phyloP scores from a whole-genome alignment of 2,113 vertebrate genomes.

The Variabilichromis moorii region DNA sequence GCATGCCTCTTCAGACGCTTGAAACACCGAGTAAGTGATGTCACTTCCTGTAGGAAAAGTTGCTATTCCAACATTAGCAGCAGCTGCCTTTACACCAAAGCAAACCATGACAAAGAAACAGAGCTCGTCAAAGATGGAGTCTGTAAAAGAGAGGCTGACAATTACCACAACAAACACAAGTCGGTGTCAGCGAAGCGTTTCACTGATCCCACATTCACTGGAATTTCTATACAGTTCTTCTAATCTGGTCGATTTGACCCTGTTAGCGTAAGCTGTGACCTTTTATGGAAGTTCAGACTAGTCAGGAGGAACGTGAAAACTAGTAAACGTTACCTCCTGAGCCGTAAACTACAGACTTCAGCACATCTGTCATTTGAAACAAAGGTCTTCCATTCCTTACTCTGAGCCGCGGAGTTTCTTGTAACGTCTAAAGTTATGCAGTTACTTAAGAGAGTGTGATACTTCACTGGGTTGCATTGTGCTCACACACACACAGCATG shows the following conservation, averaged over 20 bases:
- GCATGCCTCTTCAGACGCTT: not conserved
- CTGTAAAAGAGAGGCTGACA: not conserved
- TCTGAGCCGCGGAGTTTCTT: accelerated
- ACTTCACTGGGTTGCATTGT: not conserved
- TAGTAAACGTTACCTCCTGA: accelerated
- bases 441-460: not conserved
- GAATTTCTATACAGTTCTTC: accelerated
- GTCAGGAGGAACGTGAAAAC: not conserved
- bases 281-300: not conserved
- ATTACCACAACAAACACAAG: not conserved
- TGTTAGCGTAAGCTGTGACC: accelerated
- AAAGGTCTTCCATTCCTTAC: not conserved
- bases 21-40: accelerated
- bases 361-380: not conserved
- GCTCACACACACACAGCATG: not conserved
- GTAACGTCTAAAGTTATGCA: too few species aligned
- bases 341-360: not conserved
- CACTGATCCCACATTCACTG: not conserved
- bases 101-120: not conserved
- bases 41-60: not conserved
- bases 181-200: not conserved
- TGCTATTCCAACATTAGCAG: not conserved
- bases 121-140: not conserved
- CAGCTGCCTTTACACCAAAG: not conserved
- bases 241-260: not conserved